These are phyloP conservation scores for Stichopus horrens DNA, from an alignment of 53 echinoderm and acorn worm genomes.

Conservation along the genomic window DNA sequence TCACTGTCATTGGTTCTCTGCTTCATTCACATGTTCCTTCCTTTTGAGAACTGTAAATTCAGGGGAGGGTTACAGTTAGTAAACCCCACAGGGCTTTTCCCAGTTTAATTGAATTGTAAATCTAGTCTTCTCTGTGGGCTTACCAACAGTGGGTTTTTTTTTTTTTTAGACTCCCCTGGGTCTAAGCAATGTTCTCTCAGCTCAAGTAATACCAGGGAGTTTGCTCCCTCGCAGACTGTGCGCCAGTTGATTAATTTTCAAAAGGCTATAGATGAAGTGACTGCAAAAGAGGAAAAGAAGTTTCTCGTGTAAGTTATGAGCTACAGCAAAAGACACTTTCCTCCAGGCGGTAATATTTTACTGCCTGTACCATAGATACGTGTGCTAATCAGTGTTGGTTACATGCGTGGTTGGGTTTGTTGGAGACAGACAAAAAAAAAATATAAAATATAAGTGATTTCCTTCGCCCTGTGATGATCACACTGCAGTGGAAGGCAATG, in stretches of 20 bases:
- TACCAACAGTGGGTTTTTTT: neutral
- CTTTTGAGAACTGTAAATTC: neutral
- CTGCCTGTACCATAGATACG: neutral
- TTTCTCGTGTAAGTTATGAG: neutral
- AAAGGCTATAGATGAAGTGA: neutral
- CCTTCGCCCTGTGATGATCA: neutral
- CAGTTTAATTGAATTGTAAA: slow-evolving; percentile 36
- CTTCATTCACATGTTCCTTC: neutral
- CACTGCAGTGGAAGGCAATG: neutral
- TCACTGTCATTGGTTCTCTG: neutral
- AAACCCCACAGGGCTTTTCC: neutral
- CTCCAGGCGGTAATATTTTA: neutral
- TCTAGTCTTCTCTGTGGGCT: slow-evolving; percentile 21
- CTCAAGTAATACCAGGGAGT: neutral
- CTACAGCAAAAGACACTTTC: neutral
- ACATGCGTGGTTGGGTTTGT: neutral
- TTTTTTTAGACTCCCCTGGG: neutral
- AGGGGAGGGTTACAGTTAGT: neutral
- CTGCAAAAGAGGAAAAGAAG: neutral
- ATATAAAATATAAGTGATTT: neutral
- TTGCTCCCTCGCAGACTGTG: neutral
- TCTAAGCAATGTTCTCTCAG: neutral
- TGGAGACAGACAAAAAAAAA: neutral
- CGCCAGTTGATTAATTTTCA: neutral
- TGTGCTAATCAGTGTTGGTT: neutral